A percentile compares a stretch with the other conserved stretches of the same genome.
Evolutionary conservation across 2,113 vertebrate species (phyloP).

Genomic region (Columba livia): DNA sequence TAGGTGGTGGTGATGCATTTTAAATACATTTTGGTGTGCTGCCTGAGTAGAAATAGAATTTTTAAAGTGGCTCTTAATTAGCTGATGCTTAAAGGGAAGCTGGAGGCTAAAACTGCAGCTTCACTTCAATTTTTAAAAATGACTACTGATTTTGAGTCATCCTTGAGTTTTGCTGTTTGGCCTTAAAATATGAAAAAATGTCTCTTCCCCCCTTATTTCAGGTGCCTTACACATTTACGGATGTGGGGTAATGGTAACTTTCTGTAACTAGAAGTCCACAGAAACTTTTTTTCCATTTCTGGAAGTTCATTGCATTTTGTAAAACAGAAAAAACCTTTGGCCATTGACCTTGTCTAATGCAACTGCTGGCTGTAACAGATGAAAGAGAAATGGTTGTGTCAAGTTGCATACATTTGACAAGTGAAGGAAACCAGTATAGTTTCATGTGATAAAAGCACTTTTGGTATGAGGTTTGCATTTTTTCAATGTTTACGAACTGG

Average conservation of each 20-base stretch:
- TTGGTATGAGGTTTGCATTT: conserved; percentile 4
- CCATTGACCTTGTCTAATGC: conserved; percentile 11
- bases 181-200: neutral
- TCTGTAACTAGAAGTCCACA: neutral
- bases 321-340: neutral
- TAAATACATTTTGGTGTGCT: neutral
- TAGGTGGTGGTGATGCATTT: neutral
- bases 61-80: neutral
- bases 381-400: conserved; percentile 25
- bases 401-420: conserved; percentile 33
- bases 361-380: conserved; percentile 24
- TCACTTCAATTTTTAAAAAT: neutral
- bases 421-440: conserved; percentile 43
- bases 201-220: neutral
- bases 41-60: neutral
- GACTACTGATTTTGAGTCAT: neutral
- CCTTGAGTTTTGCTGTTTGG: neutral
- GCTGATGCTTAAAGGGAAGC: neutral
- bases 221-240: neutral
- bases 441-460: conserved; percentile 29
- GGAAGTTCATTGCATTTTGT: conserved; percentile 1
- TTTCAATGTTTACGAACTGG: neutral
- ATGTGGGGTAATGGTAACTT: neutral
- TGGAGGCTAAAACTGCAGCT: neutral
- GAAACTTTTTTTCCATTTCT: neutral